Base-by-base conservation (phyloP, 2,797 vertebrate genomes). In the Peromyscus aztecus region DNA sequence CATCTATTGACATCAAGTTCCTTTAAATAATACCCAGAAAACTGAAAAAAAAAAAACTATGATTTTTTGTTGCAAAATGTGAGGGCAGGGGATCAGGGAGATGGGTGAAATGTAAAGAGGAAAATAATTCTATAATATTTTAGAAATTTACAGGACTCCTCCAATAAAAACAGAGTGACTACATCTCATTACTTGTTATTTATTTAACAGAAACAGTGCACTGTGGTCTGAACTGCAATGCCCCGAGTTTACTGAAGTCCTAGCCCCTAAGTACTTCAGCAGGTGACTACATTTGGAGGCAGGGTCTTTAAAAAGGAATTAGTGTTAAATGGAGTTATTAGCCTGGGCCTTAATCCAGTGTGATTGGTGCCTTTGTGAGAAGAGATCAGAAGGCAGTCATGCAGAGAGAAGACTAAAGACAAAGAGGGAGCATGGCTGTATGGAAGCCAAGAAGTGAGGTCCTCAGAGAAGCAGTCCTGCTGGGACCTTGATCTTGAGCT, bases 241-340 rank as follows among this genome's bases (percentile, higher is more conserved):
- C 27, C 19, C 14, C 4, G 29, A 76, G 77, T 65, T 61, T 73
- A 9, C 4, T 46, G 23, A 14, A 73, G 59, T 57, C 80, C 78
- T 34, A 29, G 65, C 29, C 43, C 52, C 61, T 34, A 59, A 19
- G 4, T 31, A 52, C 55, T 65, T 77, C 46, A 11, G 34, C 73
- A 92, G 69, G 37, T 65, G 67, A 78, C 19, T 4, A 13, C 49
- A 75, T 86, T 86, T 87, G 27, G 69, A 90, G 11, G 52, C 1
- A 78, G 80, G 75, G n/a, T 67, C 81, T 75, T 94, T 91, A 34
- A 80, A 88, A 76, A 90, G 23, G 67, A 46, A 67, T 57, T 73
- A 73, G 85, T 77, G 29, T 76, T 77, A 86, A 91, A 61, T 40
- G 27, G 84, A 43, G 37, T 73, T 49, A 55, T 24, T 10, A 90